Evolutionary conservation across 2,797 vertebrate genomes (phyloP).

Genomic region (Acomys russatus): DNA sequence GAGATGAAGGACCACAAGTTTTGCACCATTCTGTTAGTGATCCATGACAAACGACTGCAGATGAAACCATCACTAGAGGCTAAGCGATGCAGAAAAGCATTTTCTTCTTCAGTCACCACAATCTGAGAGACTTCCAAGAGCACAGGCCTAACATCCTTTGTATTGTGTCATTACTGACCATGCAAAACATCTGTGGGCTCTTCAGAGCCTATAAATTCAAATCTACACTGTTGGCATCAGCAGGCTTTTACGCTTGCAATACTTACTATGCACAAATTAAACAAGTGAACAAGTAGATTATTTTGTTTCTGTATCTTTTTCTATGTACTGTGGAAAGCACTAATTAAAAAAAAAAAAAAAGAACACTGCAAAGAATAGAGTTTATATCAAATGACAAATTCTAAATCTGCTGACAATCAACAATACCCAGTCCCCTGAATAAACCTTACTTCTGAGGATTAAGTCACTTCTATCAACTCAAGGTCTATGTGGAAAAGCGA

Average conservation of each 20-base stretch:
- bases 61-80: background rate
- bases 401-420: slow-evolving; percentile 23
- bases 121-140: background rate
- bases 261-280: background rate
- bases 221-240: background rate
- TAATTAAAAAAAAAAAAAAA: slow-evolving; percentile 16
- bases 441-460: background rate
- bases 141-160: slow-evolving; percentile 1
- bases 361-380: slow-evolving; percentile 9
- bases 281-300: background rate
- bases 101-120: background rate
- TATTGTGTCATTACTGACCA: background rate
- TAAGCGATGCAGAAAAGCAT: background rate
- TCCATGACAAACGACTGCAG: background rate
- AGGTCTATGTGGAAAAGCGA: background rate
- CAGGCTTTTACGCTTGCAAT: background rate
- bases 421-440: background rate
- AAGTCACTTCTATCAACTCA: background rate
- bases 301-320: background rate
- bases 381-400: background rate
- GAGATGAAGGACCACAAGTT: background rate
- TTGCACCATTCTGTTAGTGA: background rate
- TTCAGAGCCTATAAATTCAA: slow-evolving; percentile 7
- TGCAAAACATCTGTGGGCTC: background rate
- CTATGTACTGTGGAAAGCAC: background rate